Base-by-base conservation (phyloP, 1,140 invertebrate genomes). In the Bombus breviceps region DNA sequence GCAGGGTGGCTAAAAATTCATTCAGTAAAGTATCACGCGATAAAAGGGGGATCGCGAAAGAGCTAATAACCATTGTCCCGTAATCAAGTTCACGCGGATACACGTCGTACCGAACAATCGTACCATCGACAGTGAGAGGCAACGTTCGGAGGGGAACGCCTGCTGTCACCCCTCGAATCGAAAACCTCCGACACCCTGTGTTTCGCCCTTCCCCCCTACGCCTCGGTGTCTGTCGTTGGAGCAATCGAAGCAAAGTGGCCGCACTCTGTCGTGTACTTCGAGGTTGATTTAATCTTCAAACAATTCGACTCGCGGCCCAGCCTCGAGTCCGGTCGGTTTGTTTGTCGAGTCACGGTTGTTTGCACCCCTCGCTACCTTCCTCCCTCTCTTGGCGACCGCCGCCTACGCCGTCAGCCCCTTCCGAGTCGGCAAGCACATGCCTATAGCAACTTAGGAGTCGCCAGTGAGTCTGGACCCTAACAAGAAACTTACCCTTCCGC, bases 391-490 rank as follows among this genome's bases (percentile, higher is more conserved):
- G 25, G 6, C 39, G 34, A 28, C 66, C 57, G 22, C 32, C 28
- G 47, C 47, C 47, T 53, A 53, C 47, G 18, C 47, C 18, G 47
- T 53, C 59, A 62, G 59, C 74, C 69, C 64, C 53, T 79, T 62
- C 66, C 72, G 53, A 43, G 77, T 62, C 79, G n/a, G 25, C 37
- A 62, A 88, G 75, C 87, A 91, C 87, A 88, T 87, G 84, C 90
- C 89, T 86, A 89, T 69, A 89, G 87, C 81, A 85, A 90, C 89
- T 87, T 81, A 80, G 89, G 88, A 91, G 93, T 94, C 94, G 93
- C 93, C 94, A 91, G 91, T 93, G 91, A 92, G 94, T 95, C 94
- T 95, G 93, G 92, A 95, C 93, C 93, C 93, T 94, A 94, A 95
- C 94, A 95, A 95, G 94, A 95, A 95, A 94, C 94, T 93, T 93